Evolutionary conservation across 2,113 vertebrate genomes (phyloP), one percentile per base, ranked within the genome.

Genomic region (Scalopus aquaticus): DNA sequence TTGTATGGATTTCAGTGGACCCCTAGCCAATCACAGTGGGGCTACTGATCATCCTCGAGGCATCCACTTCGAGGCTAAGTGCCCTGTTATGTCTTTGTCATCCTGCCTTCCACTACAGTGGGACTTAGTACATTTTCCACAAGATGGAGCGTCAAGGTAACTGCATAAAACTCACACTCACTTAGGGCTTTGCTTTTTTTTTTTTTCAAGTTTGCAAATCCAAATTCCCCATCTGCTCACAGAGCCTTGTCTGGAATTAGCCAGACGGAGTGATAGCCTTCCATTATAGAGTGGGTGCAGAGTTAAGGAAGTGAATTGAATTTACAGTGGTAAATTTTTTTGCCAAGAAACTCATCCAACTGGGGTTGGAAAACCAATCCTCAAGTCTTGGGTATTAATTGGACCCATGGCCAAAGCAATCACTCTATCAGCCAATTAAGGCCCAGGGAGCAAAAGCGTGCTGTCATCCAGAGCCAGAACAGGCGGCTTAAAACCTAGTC

Each of bases 131-230:
- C 56, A 76, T 95, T 96, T 94, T 92, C 78, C 92, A 95, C 58
- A 74, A 95, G 78, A 82, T 58, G 37, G 92, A 91, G 35, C 64
- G 93, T 80, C 81, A 88, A 76, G 84, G 39, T 88, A 82, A 82
- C 95, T 92, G 35, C 67, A 95, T 91, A 92, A 96, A 97, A 95
- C 92, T 97, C 95, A 97, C 97, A 97, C 95, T 96, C 78, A 97
- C 88, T 97, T 95, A 88, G 9, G n/a, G 37, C 64, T 88, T 87
- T 78, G 81, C 44, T 79, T 73, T 90, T 95, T 77, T n/a, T 62
- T 82, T 80, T n/a, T 79, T 86, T 76, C 51, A 35, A 93, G 91
- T 86, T 88, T 80, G 32, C 95, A 96, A 97, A 86, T 97, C 81
- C 73, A 79, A 93, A 96, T 84, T 96, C 93, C 84, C 93, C 95